Percentiles rank a stretch among this genome's conserved stretches.
phyloP scores from a whole-genome alignment of 2,888 invertebrate genomes.

The Ectemnius continuus region DNA sequence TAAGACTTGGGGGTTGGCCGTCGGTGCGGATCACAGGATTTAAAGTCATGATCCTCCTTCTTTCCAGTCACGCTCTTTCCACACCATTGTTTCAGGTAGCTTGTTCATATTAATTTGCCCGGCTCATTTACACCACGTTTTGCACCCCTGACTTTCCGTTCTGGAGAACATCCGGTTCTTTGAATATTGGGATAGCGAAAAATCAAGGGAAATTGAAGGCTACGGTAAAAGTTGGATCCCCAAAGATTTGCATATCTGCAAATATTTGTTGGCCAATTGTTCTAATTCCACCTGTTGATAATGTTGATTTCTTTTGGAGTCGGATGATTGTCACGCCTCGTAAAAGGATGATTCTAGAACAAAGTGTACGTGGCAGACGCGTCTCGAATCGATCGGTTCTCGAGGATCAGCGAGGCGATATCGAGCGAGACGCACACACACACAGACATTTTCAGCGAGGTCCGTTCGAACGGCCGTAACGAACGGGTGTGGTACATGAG shows the following conservation, averaged over 20 bases:
- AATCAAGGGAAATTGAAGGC: too few species aligned
- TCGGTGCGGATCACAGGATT: conserved; percentile 20
- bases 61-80: conserved; percentile 12
- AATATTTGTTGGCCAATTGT: too few species aligned
- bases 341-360: conserved; percentile 1
- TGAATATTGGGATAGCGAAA: too few species aligned
- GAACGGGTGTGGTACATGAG: not conserved
- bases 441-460: not conserved
- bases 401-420: not conserved
- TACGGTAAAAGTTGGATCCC: too few species aligned
- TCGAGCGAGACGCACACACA: not conserved
- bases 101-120: conserved; percentile 37
- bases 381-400: conserved; percentile 7
- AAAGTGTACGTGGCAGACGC: conserved; percentile 4
- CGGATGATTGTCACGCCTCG: not conserved
- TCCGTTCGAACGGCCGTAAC: not conserved
- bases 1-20: conserved; percentile 11
- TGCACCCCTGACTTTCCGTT: not conserved
- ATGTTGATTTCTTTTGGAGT: too few species aligned
- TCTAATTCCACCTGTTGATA: too few species aligned
- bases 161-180: too few species aligned
- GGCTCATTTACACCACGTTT: conserved; percentile 14
- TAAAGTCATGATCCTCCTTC: conserved; percentile 28
- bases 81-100: conserved; percentile 24
- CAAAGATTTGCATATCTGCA: too few species aligned